These are phyloP conservation scores for Atherinomorus stipes DNA, from an alignment of 2,113 vertebrate species.

Conservation along the genomic window DNA sequence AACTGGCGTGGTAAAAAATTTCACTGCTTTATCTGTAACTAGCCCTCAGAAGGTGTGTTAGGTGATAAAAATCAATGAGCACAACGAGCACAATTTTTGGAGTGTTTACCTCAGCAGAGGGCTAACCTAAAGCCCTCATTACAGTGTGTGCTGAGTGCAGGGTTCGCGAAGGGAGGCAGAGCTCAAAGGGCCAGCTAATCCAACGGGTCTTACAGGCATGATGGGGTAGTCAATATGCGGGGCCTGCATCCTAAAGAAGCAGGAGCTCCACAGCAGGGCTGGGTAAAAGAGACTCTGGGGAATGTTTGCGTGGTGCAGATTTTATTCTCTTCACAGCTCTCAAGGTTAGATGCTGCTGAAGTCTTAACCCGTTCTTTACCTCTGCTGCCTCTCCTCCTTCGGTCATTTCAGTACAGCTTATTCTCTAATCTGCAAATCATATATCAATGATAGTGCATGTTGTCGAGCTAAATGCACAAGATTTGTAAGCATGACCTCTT, in stretches of 20 bases:
- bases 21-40: slow-evolving; percentile 44
- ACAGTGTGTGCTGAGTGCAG: slow-evolving; percentile 67
- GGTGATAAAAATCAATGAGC: slow-evolving; percentile 71
- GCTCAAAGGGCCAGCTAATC: slow-evolving; percentile 76
- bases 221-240: slow-evolving; percentile 77
- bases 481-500: not conserved
- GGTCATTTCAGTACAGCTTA: slow-evolving; percentile 7
- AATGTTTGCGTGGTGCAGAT: slow-evolving; percentile 62
- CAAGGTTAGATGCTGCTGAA: slow-evolving; percentile 70
- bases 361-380: slow-evolving; percentile 56
- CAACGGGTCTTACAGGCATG: slow-evolving; percentile 78
- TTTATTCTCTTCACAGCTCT: slow-evolving; percentile 66
- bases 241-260: slow-evolving; percentile 73
- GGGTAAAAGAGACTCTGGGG: slow-evolving; percentile 72
- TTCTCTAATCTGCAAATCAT: not conserved
- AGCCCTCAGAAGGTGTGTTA: slow-evolving; percentile 28
- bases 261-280: slow-evolving; percentile 55
- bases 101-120: slow-evolving; percentile 73
- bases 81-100: slow-evolving; percentile 58
- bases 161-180: slow-evolving; percentile 62
- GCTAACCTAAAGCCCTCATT: slow-evolving; percentile 74
- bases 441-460: not conserved
- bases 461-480: not conserved
- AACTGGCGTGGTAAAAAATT: slow-evolving; percentile 34
- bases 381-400: not conserved